Evolutionary conservation across 2,888 invertebrate genomes (phyloP), one percentile per base, ranked within the genome.

Genomic region (Brachyptera risi): DNA sequence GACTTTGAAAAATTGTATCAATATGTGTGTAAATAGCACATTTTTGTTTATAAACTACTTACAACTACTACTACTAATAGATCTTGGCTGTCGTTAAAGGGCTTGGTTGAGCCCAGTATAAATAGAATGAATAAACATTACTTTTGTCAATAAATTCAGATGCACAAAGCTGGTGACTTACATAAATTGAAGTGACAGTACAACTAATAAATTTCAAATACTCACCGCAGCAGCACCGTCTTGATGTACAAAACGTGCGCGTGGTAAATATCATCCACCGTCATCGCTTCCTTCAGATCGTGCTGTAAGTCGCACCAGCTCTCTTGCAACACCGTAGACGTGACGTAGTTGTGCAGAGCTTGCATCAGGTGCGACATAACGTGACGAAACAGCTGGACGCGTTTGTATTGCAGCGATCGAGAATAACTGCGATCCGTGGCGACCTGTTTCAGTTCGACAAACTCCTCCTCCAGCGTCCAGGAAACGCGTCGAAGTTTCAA

Each of bases 281-380:
- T 86, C 19, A 79, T 77, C 0, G 86, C 85, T 56, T 79, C 79
- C 67, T 81, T 76, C 44, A 92, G 72, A 68, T 85, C 85, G 63
- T 82, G 82, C 68, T 87, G 86, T 65, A 91, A 86, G 63, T 84
- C 83, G 1, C 81, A 81, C 90, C 90, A 91, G 1, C 87, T 87
- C 0, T 83, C 80, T 57, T 87, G 84, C 26, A 91, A 77, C 26
- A 90, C 89, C 56, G 86, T 88, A 0, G 88, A 86, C 1, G 87
- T 86, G 58, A 91, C 81, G 71, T 91, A 90, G 74, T 86, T 87
- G 71, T 90, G 87, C 24, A 90, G 72, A 0, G 88, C 85, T 61
- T 86, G 82, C 47, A 90, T 81, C 71, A 91, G 85, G 60, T 90
- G 87, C 26, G 85, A 84, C 84, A 91, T 86, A 19, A 86, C 79